Evolutionary conservation across 2,113 vertebrate genomes (phyloP), one percentile per base, ranked within the genome.

Genomic region (Nycticorax nycticorax): DNA sequence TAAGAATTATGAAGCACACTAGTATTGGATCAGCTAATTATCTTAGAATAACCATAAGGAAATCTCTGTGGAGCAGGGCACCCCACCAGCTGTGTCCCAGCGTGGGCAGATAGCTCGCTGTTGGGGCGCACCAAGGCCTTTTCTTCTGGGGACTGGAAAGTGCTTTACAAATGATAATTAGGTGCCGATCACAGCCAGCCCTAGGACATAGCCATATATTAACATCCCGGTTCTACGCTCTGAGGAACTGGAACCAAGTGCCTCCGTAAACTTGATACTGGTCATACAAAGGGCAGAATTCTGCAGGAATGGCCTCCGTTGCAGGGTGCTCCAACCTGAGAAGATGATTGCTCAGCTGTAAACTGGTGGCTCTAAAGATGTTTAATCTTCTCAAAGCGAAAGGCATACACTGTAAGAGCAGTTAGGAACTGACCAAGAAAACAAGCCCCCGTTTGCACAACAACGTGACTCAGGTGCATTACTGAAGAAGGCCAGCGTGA

Each of bases 21-120:
- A 88, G 84, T 92, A 92, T 52, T 6, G 6, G 35, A 90, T 94
- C 57, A 73, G 75, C 37, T 94, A 95, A 93, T 95, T 96, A 64
- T 84, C 66, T 81, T 88, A 69, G 81, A 93, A 95, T 45, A 88
- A 63, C 53, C 41, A 26, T 5, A 12, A 92, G 45, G 47, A 85
- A 78, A 64, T 81, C 83, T 78, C 7, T 0, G 1, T 4, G 26
- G 83, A 91, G 57, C 4, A 39, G 52, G 24, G 47, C n/a, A 56
- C 48, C 39, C 95, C 0, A 1, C 63, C 86, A 91, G 45, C 85
- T 78, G 37, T 53, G 47, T 85, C 63, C 79, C 83, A 96, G 72
- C 12, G 0, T 66, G 56, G 27, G 41, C 53, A 2, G 5, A 55
- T 32, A 37, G 26, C 37, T 91, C 50, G 78, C 92, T 77, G 89